A percentile compares a stretch with the other conserved stretches of the same genome.
Evolutionary conservation across 2,113 vertebrate genomes (phyloP).

Genomic region (Bos javanicus): DNA sequence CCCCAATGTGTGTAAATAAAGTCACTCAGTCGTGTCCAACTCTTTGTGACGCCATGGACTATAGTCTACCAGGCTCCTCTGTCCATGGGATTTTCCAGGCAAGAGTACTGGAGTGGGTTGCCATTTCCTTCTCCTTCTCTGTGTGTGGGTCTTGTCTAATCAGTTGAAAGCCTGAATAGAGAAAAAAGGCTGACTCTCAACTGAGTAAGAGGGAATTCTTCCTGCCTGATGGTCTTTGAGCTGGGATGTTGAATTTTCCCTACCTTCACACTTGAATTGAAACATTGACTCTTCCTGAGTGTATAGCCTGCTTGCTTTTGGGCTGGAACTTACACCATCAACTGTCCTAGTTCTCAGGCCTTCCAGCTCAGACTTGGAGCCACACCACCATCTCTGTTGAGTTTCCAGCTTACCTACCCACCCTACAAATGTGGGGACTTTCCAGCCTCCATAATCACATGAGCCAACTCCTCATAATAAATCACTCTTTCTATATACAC

Average conservation of each 20-base stretch:
- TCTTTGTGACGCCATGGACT: not conserved
- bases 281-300: not conserved
- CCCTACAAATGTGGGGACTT: not conserved
- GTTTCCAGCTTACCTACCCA: not conserved
- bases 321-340: not conserved
- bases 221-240: not conserved
- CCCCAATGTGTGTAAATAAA: not conserved
- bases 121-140: not conserved
- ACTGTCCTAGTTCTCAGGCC: not conserved
- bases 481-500: not conserved
- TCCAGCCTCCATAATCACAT: not conserved
- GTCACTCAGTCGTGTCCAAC: fast-evolving
- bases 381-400: not conserved
- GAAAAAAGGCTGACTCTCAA: not conserved
- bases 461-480: not conserved
- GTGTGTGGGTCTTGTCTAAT: not conserved
- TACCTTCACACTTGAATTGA: not conserved
- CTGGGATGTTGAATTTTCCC: not conserved
- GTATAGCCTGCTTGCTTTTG: not conserved
- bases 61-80: not conserved
- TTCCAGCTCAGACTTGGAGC: not conserved
- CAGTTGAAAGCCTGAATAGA: not conserved
- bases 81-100: not conserved
- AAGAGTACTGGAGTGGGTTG: not conserved
- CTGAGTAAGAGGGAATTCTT: fast-evolving